These are phyloP conservation scores for Lasiurus borealis DNA, from an alignment of 2,113 vertebrate species.

Conservation along the genomic window DNA sequence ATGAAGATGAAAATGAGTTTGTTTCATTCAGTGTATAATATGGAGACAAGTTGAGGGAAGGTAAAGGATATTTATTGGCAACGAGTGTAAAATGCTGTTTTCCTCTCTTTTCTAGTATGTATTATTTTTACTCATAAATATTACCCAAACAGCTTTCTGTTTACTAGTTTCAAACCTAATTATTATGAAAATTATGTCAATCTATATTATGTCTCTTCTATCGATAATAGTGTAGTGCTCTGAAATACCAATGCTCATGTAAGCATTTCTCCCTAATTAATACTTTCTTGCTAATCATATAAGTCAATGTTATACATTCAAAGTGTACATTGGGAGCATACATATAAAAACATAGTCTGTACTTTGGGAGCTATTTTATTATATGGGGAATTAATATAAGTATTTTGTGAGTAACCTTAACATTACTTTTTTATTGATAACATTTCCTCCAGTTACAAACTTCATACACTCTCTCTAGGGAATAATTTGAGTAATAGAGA, in stretches of 20 bases:
- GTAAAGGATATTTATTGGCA: neutral
- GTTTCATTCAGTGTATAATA: neutral
- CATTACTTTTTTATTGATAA: conserved; percentile 18
- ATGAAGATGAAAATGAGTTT: neutral
- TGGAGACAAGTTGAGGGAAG: neutral
- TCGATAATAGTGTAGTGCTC: neutral
- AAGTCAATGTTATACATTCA: conserved; percentile 13
- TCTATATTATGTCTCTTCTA: neutral
- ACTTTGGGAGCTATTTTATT: neutral
- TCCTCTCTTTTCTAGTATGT: too few relatives aligned
- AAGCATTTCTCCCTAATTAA: neutral
- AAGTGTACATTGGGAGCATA: neutral
- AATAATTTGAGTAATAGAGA: conserved; percentile 22
- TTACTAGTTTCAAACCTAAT: neutral
- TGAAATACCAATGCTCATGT: neutral
- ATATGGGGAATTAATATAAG: neutral
- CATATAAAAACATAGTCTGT: neutral
- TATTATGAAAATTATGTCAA: neutral
- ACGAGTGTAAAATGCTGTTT: neutral
- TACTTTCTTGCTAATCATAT: neutral
- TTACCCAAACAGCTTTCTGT: neutral
- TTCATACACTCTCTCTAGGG: neutral
- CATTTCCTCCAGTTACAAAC: neutral
- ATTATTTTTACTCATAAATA: neutral
- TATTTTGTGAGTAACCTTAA: conserved; percentile 26